These are phyloP conservation scores for Colostygia pectinataria DNA, from an alignment of 2,888 invertebrate genomes.

Conservation along the genomic window DNA sequence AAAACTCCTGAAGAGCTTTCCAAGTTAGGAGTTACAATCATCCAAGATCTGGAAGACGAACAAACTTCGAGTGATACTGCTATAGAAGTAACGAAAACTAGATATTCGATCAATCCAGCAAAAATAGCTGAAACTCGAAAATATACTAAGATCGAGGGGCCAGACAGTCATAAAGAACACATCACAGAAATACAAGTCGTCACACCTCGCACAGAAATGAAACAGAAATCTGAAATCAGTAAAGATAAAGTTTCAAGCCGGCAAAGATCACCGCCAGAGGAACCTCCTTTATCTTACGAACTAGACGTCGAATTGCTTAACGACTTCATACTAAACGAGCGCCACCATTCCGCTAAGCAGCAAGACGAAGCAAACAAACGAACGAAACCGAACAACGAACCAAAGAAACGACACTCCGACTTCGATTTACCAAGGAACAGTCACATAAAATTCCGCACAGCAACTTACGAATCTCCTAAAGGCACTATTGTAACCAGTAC, in stretches of 20 bases:
- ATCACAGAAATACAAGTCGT: slow-evolving; percentile 89
- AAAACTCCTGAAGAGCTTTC: slow-evolving; percentile 73
- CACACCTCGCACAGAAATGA: slow-evolving; percentile 72
- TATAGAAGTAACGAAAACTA: slow-evolving; percentile 69
- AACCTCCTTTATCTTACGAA: slow-evolving; percentile 68
- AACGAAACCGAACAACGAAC: slow-evolving; percentile 68
- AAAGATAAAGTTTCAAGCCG: slow-evolving; percentile 69
- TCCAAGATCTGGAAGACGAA: slow-evolving; percentile 70
- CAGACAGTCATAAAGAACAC: slow-evolving; percentile 74
- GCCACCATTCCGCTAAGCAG: slow-evolving; percentile 71
- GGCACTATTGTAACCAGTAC: slow-evolving; percentile 80
- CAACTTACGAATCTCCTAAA: slow-evolving; percentile 84
- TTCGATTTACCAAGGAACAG: slow-evolving; percentile 80
- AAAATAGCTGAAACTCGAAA: slow-evolving; percentile 69
- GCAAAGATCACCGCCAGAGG: slow-evolving; percentile 65
- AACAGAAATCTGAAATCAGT: slow-evolving; percentile 49
- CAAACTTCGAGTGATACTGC: slow-evolving; percentile 56
- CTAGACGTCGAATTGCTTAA: slow-evolving; percentile 72
- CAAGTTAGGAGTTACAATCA: slow-evolving; percentile 67
- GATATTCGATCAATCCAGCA: slow-evolving; percentile 70
- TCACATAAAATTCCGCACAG: slow-evolving; percentile 85
- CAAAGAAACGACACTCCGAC: slow-evolving; percentile 79
- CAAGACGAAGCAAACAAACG: slow-evolving; percentile 64
- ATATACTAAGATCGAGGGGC: slow-evolving; percentile 47
- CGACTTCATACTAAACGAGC: slow-evolving; percentile 76